Base-by-base conservation (phyloP, 2,888 invertebrate species). In the Orgyia antiqua region DNA sequence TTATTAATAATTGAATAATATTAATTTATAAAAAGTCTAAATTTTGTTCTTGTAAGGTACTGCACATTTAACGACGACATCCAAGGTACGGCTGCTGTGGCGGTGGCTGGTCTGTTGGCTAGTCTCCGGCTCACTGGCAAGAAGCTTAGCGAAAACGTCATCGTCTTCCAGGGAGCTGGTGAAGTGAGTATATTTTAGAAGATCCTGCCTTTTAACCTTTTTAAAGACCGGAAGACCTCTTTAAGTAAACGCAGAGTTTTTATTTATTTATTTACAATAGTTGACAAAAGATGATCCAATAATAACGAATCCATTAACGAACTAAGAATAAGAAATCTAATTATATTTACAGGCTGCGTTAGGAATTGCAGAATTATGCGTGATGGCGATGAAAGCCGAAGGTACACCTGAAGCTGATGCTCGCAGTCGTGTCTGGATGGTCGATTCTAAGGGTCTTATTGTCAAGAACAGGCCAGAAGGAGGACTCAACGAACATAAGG, bases 1-100 rank as follows among this genome's bases (percentile, higher is more conserved):
- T n/a, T n/a, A n/a, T n/a, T n/a, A n/a, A n/a, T n/a, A n/a, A n/a
- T n/a, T n/a, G n/a, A n/a, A n/a, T n/a, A n/a, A n/a, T n/a, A n/a
- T n/a, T n/a, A n/a, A n/a, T n/a, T n/a, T n/a, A n/a, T n/a, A n/a
- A n/a, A n/a, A n/a, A n/a, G n/a, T n/a, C n/a, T n/a, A 15, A 15
- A 4, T 15, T 4, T 15, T 15, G 6, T 6, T 15, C 4, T 15
- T 6, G 15, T 4, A 35, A 84, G 86, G 41, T 86, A 76, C 66
- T 99, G 98, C 79, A 97, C 97, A 8, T 99, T 99, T 83, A 99
- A 99, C 84, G 99, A 99, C 73, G 99, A 99, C 73, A 99, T 99
- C 68, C 98, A 99, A 75, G 98, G 98, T 63, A 97, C 98, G 3
- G 99, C 99, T 2, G 89, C 97, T 3, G 99, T 99, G 10, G 98